phyloP scores from a whole-genome alignment of 2,888 invertebrate genomes.

The Anagyrus pseudococci region DNA sequence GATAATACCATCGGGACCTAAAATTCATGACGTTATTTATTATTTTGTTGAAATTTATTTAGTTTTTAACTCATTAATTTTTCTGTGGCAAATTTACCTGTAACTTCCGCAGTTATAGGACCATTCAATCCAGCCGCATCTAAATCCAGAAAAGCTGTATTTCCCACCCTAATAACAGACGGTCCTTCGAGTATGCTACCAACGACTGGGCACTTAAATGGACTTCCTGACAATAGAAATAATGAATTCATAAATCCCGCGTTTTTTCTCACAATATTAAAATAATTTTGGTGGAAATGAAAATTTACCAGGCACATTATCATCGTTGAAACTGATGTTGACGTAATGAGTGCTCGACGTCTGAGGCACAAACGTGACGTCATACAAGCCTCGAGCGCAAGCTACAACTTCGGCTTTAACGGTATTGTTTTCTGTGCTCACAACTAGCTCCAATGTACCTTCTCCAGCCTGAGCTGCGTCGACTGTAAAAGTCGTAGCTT shows the following conservation, averaged over 20 bases:
- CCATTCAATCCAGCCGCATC: constrained; percentile 62
- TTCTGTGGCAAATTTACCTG: constrained; percentile 63
- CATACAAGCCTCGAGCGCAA: constrained; percentile 88
- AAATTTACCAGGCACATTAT: constrained; percentile 73
- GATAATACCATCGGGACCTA: constrained; percentile 65
- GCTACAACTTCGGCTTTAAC: constrained; percentile 90
- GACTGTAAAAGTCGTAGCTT: constrained; percentile 90
- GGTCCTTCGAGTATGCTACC: constrained; percentile 63
- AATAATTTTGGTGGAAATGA: neutral
- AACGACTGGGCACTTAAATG: constrained; percentile 77
- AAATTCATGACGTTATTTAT: too few relatives aligned
- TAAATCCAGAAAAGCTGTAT: constrained; percentile 58
- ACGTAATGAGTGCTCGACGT: constrained; percentile 90
- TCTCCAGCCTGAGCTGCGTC: constrained; percentile 95
- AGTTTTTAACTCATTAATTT: too few relatives aligned
- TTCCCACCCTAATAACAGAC: constrained; percentile 56
- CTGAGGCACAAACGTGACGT: constrained; percentile 91
- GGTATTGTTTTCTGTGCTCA: constrained; percentile 87
- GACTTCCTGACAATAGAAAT: constrained; percentile 77
- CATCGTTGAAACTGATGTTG: constrained; percentile 93
- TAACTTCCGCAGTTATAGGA: constrained; percentile 62
- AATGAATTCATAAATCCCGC: neutral
- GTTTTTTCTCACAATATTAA: constrained; percentile 17
- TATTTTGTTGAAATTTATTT: too few relatives aligned
- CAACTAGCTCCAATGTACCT: constrained; percentile 89